Conservation (phyloP, 2,797 vertebrate genomes). For the Gymnoscopelus braueri region DNA sequence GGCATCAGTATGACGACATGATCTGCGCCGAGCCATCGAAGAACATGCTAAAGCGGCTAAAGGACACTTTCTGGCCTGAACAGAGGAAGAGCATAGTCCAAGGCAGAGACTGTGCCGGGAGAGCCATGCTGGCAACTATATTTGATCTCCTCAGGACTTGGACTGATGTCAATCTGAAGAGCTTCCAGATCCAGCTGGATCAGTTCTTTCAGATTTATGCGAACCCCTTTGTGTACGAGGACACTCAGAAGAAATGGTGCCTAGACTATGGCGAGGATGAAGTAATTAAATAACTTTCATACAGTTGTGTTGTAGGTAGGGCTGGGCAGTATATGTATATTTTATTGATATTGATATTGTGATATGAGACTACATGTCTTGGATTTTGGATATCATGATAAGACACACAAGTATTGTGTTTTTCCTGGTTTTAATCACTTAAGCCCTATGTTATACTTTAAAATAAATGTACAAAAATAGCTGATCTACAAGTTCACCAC, state of each 20-base stretch:
- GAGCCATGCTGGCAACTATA: slow-evolving; percentile 84
- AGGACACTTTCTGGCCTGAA: accelerated
- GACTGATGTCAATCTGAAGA: slow-evolving; percentile 78
- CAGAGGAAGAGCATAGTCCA: slow-evolving; percentile 53
- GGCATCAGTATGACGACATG: slow-evolving; percentile 97
- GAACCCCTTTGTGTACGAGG: slow-evolving; percentile 72
- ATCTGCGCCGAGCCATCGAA: slow-evolving; percentile 75
- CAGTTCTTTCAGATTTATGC: slow-evolving; percentile 81
- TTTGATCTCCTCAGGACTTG: slow-evolving; percentile 85
- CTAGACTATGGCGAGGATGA: slow-evolving; percentile 66
- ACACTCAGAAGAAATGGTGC: slow-evolving; percentile 40
- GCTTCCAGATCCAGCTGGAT: slow-evolving; percentile 79
- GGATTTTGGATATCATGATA: too few species aligned
- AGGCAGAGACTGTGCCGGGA: slow-evolving; percentile 83
- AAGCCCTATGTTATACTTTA: too few species aligned
- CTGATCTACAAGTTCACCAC: too few species aligned
- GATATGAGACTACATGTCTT: too few species aligned
- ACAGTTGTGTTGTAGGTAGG: background rate
- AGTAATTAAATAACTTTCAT: slow-evolving; percentile 64
- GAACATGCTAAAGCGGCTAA: accelerated
- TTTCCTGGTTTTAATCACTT: too few species aligned
- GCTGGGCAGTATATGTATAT: too few species aligned
- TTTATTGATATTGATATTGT: too few species aligned
- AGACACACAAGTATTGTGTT: too few species aligned
- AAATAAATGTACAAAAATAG: too few species aligned